Evolutionary conservation across 2,797 vertebrate genomes (phyloP).

Genomic region (Darevskia mixta): DNA sequence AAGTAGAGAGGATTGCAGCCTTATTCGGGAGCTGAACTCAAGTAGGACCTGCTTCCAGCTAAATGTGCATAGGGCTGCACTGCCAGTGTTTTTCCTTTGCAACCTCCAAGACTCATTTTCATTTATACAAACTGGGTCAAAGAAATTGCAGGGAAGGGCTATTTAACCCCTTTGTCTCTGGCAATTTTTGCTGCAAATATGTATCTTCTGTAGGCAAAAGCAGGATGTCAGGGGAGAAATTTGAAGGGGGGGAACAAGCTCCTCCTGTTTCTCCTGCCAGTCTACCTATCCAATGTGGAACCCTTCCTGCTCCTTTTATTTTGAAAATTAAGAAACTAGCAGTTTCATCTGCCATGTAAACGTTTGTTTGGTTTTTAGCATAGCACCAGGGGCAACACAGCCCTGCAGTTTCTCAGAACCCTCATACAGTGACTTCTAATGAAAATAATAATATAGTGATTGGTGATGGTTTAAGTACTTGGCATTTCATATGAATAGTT

Average conservation of each 20-base stretch:
- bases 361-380: background rate
- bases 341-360: background rate
- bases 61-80: background rate
- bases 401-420: background rate
- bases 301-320: background rate
- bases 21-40: background rate
- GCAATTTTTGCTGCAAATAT: background rate
- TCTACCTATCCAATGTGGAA: background rate
- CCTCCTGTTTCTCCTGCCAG: too few species aligned
- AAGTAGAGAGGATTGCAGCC: background rate
- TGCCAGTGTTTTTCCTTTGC: background rate
- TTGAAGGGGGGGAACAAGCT: background rate
- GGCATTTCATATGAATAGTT: background rate
- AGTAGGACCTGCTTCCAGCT: background rate
- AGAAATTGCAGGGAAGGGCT: background rate
- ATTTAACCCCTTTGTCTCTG: background rate
- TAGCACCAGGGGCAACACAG: background rate
- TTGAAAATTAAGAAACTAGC: background rate
- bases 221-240: background rate
- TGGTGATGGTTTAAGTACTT: background rate
- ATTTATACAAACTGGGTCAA: background rate
- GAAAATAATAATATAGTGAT: background rate
- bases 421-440: background rate
- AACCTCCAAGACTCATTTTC: too few species aligned
- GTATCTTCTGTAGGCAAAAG: background rate